Conservation (phyloP, 2,797 vertebrate genomes). For the Acridotheres tristis region DNA sequence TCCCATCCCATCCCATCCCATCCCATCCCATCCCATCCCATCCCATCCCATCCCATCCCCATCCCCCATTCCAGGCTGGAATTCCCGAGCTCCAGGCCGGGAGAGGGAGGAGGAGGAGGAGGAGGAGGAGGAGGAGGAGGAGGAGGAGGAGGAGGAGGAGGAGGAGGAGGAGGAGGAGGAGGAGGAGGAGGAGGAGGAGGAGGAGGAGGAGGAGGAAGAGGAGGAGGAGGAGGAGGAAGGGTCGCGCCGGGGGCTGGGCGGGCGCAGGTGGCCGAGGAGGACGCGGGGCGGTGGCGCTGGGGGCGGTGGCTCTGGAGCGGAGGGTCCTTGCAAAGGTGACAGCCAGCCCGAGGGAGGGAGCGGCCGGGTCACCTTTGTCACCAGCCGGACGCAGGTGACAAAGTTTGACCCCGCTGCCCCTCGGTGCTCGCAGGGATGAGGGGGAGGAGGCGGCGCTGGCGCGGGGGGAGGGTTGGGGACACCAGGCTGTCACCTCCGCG, state of each 20-base stretch:
- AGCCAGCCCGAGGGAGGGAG: background rate
- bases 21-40: no score
- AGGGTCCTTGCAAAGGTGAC: slow-evolving; percentile 4
- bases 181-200: no score
- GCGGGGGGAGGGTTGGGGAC: background rate
- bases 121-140: no score
- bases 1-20: no score
- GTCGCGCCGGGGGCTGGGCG: no score
- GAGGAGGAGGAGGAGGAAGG: no score
- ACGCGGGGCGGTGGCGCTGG: background rate
- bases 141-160: no score
- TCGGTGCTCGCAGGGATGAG: background rate
- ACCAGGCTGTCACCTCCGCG: background rate
- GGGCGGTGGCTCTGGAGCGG: background rate
- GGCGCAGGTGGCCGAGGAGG: background rate
- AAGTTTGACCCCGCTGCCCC: background rate
- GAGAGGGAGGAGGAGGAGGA: no score
- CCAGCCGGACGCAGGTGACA: background rate
- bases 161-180: no score
- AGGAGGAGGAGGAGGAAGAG: no score
- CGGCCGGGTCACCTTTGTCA: background rate
- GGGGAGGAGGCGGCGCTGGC: background rate
- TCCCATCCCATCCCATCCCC: no score
- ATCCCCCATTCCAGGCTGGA: background rate
- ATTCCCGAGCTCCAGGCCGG: background rate